Base-by-base conservation (phyloP, 2,888 invertebrate species). In the Sicus ferrugineus region DNA sequence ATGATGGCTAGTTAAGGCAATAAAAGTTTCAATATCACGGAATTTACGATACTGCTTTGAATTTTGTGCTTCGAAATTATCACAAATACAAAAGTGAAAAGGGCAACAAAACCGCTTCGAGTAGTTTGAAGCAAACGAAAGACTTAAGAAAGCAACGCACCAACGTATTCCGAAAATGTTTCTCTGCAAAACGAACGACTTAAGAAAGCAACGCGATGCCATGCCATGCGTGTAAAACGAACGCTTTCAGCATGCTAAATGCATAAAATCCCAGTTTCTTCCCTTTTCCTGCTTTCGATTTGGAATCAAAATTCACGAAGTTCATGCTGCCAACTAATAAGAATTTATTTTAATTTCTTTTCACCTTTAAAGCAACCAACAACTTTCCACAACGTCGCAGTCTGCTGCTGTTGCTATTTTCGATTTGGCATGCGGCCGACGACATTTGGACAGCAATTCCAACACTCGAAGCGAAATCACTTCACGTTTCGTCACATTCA, bases 301-400 rank as follows among this genome's bases (percentile, higher is more conserved):
- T 42, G 19, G 42, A 23, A 16, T 34, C 19, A 42, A 61, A 42
- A 61, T 30, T n/a, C 14, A 42, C 11, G 42, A 34, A 42, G 42
- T 61, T 61, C 26, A 26, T 61, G 61, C 28, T 26, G 54, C 28
- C 54, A 26, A 61, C 23, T 38, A 26, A 42, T 26, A 34, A 54
- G 65, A 65, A 65, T 54, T 65, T 65, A 34, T 65, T 50, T 65
- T 59, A 23, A 67, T 58, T 50, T 52, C 19, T 64, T 61, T 21
- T 52, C 46, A 46, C 19, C 34, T 48, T 9, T 6, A 11, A 16
- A 30, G 46, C 59, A 59, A 59, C 67, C 59, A 30, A 58, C 59
- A 59, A 59, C 67, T 67, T 67, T 67, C 67, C 67, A 67, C 48
- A 30, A 31, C 31, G 19, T 31, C 16, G n/a, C n/a, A n/a, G n/a